phyloP scores from a whole-genome alignment of 1,140 invertebrate genomes.

The Solen grandis region DNA sequence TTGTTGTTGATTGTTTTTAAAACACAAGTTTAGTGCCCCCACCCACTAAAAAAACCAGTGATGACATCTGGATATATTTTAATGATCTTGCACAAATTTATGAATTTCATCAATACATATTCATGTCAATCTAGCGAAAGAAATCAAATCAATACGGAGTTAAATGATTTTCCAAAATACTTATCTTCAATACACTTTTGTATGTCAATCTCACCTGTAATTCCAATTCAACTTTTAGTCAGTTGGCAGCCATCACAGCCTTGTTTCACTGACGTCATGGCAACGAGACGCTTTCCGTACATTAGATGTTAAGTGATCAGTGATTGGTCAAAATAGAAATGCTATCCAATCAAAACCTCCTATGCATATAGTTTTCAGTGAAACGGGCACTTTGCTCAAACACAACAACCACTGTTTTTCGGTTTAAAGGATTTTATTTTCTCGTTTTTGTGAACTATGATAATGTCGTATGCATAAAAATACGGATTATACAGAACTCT shows the following conservation, averaged over 20 bases:
- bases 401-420: constrained; percentile 50
- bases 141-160: neutral
- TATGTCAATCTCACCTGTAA: neutral
- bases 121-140: neutral
- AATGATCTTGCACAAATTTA: no score
- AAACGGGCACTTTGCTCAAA: constrained; percentile 45
- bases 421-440: neutral
- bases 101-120: no score
- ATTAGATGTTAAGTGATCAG: neutral
- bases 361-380: neutral
- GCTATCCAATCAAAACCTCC: constrained; percentile 56
- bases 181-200: neutral
- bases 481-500: no score
- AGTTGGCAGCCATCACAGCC: constrained; percentile 63
- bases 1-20: no score
- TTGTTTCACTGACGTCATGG: constrained; percentile 72
- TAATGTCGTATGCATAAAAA: neutral
- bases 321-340: constrained; percentile 51
- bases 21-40: no score
- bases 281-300: constrained; percentile 55
- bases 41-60: no score
- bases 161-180: neutral
- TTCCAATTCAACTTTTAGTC: neutral
- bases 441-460: neutral
- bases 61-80: neutral